Percentiles rank a stretch among this genome's conserved stretches.
phyloP scores from a whole-genome alignment of 2,113 vertebrate genomes.

The Bathybates hornii region DNA sequence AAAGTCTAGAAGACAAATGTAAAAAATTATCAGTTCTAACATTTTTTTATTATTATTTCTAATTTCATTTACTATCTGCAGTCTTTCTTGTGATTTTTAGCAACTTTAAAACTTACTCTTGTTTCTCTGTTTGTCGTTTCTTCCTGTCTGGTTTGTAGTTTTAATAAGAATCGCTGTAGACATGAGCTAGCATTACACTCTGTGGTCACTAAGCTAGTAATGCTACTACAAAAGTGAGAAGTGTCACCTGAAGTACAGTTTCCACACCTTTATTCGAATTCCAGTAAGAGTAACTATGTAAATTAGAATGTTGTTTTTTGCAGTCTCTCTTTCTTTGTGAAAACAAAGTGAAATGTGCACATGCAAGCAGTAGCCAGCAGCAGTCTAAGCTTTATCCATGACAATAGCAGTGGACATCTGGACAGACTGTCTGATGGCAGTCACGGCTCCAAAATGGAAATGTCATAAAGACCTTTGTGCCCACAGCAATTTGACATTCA shows the following conservation, averaged over 20 bases:
- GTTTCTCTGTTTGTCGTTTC: background rate
- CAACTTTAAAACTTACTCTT: background rate
- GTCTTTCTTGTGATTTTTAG: background rate
- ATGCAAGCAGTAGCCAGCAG: background rate
- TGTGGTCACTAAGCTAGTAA: background rate
- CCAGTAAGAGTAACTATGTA: background rate
- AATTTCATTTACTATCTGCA: background rate
- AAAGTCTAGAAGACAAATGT: background rate
- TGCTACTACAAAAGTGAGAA: background rate
- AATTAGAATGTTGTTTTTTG: background rate
- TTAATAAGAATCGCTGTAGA: background rate
- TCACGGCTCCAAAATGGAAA: slow-evolving; percentile 12
- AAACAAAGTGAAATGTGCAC: background rate
- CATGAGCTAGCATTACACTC: background rate
- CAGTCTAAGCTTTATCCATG: background rate
- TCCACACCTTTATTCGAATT: background rate
- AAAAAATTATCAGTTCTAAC: background rate
- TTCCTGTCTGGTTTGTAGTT: background rate
- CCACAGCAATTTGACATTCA: slow-evolving; percentile 44
- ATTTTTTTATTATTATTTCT: background rate
- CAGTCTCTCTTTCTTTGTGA: background rate
- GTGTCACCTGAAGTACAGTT: background rate
- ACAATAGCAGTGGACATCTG: slow-evolving; percentile 2
- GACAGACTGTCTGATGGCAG: background rate
- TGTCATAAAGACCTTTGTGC: slow-evolving; percentile 35